Base-by-base conservation (phyloP, 2,888 invertebrate species). In the Euplagia quadripunctaria region DNA sequence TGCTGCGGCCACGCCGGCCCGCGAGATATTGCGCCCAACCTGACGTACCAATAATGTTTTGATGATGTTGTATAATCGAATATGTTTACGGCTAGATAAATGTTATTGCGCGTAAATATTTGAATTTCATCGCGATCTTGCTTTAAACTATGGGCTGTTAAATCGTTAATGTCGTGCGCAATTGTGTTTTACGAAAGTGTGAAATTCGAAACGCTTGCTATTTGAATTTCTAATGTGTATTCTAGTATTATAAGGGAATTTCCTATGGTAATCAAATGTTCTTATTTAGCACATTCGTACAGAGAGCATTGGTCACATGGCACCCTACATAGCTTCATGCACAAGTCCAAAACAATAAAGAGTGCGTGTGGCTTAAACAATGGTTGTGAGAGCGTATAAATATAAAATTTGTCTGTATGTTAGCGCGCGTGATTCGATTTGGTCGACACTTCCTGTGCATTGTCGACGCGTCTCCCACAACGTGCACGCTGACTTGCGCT, bases 401-500 rank as follows among this genome's bases (percentile, higher is more conserved):
- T 89, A 91, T 91, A 89, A 90, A 93, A 93, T 93, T 91, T 90
- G 93, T 93, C 90, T 86, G 88, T 90, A 90, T 89, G 90, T 88
- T 88, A 87, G 89, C 87, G 88, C 88, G 90, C 91, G 89, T 92
- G 90, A 94, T 92, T 94, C 90, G 93, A 92, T 91, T 92, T 92
- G 88, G 92, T 92, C 93, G 93, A 92, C 95, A 94, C 92, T 94
- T 95, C 95, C 95, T 93, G 94, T 92, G 93, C 91, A 92, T 94
- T 94, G 95, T 94, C 86, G 91, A 89, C 85, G 87, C 87, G 91
- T 91, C 92, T 91, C 92, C 88, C 89, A 88, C 89, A 84, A 85
- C 88, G 87, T 82, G 63, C 79, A 74, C 80, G 85, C 85, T 87
- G 85, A 87, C 88, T 88, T 90, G 91, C 93, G 91, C 90, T 75